A percentile compares a stretch with the other conserved stretches of the same genome.
Evolutionary conservation across 2,888 invertebrate genomes (phyloP).

Genomic region (Ceratothoa steindachneri): DNA sequence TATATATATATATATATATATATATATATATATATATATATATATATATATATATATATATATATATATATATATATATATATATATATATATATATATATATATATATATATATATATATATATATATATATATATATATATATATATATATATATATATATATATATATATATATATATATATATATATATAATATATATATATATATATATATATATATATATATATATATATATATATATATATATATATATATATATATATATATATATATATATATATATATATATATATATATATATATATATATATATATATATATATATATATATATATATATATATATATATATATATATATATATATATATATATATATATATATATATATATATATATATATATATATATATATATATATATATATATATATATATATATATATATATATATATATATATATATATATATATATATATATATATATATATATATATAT

Average conservation of each 20-base stretch:
- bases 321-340: too few relatives aligned
- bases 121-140: slow-evolving; percentile 10
- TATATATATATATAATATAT: slow-evolving; percentile 16
- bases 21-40: slow-evolving; percentile 19
- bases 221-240: slow-evolving; percentile 15
- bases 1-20: slow-evolving; percentile 21
- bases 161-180: slow-evolving; percentile 15
- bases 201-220: slow-evolving; percentile 17
- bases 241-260: slow-evolving; percentile 17
- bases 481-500: slow-evolving; percentile 15
- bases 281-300: too few relatives aligned
- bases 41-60: slow-evolving; percentile 15
- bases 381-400: too few relatives aligned
- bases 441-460: too few relatives aligned
- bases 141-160: neutral
- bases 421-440: too few relatives aligned
- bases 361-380: too few relatives aligned
- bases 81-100: slow-evolving; percentile 9
- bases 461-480: too few relatives aligned
- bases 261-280: too few relatives aligned
- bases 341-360: too few relatives aligned
- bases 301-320: too few relatives aligned
- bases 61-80: slow-evolving; percentile 12
- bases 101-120: slow-evolving; percentile 13
- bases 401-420: too few relatives aligned